Conservation (phyloP, 2,797 vertebrate species). For the Malacoctenus gilli region DNA sequence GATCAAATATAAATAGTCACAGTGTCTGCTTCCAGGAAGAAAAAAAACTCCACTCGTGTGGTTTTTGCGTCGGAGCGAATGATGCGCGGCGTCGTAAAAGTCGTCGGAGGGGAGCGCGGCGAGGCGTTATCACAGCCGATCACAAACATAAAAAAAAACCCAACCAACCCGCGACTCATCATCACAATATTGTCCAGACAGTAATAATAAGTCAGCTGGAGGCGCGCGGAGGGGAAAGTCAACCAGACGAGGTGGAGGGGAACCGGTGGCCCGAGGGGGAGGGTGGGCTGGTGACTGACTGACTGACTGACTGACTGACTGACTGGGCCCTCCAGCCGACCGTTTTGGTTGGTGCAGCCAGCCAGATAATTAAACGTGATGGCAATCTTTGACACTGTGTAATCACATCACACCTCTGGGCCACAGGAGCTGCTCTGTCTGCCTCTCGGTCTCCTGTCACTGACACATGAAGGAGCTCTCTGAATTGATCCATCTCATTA, state of each 20-base stretch:
- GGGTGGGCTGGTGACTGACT: too few species aligned
- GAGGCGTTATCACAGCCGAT: slow-evolving; percentile 21
- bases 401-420: slow-evolving; percentile 70
- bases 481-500: too few species aligned
- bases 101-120: slow-evolving; percentile 19
- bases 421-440: slow-evolving; percentile 55
- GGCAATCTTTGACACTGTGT: slow-evolving; percentile 72
- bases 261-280: slow-evolving; percentile 48
- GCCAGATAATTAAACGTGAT: slow-evolving; percentile 78
- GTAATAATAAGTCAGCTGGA: slow-evolving; percentile 61
- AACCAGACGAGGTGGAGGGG: slow-evolving; percentile 47
- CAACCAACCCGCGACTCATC: slow-evolving; percentile 36
- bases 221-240: slow-evolving; percentile 33
- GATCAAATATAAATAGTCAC: slow-evolving; percentile 8
- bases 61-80: too few species aligned
- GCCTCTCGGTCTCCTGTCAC: slow-evolving; percentile 41
- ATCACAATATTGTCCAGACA: slow-evolving; percentile 45
- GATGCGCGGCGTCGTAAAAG: slow-evolving; percentile 3
- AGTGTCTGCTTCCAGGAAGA: neutral
- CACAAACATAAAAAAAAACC: slow-evolving; percentile 27
- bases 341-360: slow-evolving; percentile 74
- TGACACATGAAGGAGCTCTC: slow-evolving; percentile 21
- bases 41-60: slow-evolving; percentile 5
- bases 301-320: too few species aligned
- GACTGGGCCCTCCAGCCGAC: slow-evolving; percentile 53